Evolutionary conservation across 2,113 vertebrate species (phyloP), one percentile per base, ranked within the genome.

Genomic region (Charina bottae): DNA sequence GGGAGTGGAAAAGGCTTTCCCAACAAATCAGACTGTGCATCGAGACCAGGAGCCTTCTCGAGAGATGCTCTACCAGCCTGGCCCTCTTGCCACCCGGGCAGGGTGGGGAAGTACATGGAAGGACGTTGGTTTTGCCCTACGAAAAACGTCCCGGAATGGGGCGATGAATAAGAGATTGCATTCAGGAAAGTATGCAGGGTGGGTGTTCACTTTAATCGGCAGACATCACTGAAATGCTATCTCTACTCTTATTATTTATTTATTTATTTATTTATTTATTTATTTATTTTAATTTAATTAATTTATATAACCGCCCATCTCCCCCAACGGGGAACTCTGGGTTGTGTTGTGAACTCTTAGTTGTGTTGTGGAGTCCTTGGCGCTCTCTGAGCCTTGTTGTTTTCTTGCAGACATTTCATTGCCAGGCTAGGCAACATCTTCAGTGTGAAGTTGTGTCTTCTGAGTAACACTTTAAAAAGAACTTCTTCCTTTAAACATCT

Each of bases 1-100:
- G 92, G 98, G 98, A 98, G 98, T 98, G 97, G 97, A 97, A 96
- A 97, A 94, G 86, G 56, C 96, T 97, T 97, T 24, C 96, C 93
- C 55, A 94, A 96, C 78, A 96, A 97, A 96, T 93, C 96, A 89
- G 85, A 95, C 96, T 95, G 95, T 96, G 96, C 95, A 64, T 95
- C 64, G 96, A 92, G 97, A 93, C 95, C 96, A 96, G 96, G 8
- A 91, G 89, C 89, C 60, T 93, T 96, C 96, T 87, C 6, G 94
- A 96, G 95, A 96, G 94, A 93, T 96, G 93, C 33, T 72, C 92
- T 92, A 64, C 33, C 94, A 92, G 89, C 91, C 0, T 3, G 42
- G 92, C 88, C 89, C 83, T 91, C 78, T 62, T 88, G n/a, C 55
- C 55, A 23, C 92, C 58, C 6, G 58, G 58, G 5, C 58, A 64